A percentile compares a stretch with the other conserved stretches of the same genome.
Conservation (phyloP, 2,113 vertebrate species). For the Xiphophorus couchianus region DNA sequence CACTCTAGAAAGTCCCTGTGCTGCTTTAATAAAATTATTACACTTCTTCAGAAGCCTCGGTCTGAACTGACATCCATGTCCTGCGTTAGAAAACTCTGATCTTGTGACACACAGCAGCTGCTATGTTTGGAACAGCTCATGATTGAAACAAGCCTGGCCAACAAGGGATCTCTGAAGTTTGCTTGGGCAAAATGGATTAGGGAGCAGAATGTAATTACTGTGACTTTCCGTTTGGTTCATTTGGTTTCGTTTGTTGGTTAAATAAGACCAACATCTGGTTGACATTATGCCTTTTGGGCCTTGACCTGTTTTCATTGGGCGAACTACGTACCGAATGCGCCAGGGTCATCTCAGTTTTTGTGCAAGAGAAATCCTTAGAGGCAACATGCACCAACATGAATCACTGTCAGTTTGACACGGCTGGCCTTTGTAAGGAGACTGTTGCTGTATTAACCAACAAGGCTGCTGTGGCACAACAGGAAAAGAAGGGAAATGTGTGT, state of each 20-base stretch:
- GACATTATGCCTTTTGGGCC: background rate
- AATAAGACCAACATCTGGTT: background rate
- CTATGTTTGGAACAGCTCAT: constrained; percentile 54
- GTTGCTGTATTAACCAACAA: no score
- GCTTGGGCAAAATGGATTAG: constrained; percentile 41
- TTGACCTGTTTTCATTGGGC: background rate
- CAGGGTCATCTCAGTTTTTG: background rate
- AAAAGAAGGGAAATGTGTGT: no score
- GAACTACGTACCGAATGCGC: background rate
- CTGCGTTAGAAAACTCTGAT: constrained; percentile 18
- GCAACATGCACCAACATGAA: background rate
- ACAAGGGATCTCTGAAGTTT: constrained; percentile 32
- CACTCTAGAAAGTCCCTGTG: constrained; percentile 54
- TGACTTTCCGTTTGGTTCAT: constrained; percentile 1
- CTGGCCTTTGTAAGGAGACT: no score
- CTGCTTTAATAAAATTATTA: constrained; percentile 26
- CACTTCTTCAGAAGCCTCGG: constrained; percentile 30
- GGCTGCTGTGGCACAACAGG: no score
- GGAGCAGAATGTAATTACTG: constrained; percentile 42
- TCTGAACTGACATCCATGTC: constrained; percentile 20
- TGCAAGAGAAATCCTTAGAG: background rate
- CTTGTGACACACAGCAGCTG: constrained; percentile 41
- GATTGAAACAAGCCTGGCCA: constrained; percentile 33
- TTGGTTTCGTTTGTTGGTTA: constrained; percentile 16
- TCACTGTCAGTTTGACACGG: no score